Evolutionary conservation across 2,797 vertebrate genomes (phyloP).

Genomic region (Hephaestus fuliginosus): DNA sequence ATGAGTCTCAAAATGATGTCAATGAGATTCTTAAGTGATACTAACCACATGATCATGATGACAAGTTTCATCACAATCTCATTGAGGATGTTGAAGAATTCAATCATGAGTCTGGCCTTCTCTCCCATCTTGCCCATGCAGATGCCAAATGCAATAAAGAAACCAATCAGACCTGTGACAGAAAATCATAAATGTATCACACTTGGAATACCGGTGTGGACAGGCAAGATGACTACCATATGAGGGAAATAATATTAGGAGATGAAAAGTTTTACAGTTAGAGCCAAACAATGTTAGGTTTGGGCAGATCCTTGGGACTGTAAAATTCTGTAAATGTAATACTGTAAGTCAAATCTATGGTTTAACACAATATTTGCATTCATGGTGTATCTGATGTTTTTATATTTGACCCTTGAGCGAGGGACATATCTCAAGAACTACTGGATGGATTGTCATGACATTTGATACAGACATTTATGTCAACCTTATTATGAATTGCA

Average conservation of each 20-base stretch:
- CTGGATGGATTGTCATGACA: not conserved
- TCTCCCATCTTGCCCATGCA: constrained; percentile 99
- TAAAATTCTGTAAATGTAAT: constrained; percentile 16
- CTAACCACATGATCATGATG: constrained; percentile 99
- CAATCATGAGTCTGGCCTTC: constrained; percentile 97
- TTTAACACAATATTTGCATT: not conserved
- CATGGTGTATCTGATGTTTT: not conserved
- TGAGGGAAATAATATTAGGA: constrained; percentile 13
- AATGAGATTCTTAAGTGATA: constrained; percentile 74
- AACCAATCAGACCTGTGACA: constrained; percentile 95
- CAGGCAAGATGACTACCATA: constrained; percentile 36
- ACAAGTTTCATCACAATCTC: constrained; percentile 99
- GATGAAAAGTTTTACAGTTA: constrained; percentile 40
- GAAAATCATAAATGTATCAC: constrained; percentile 67
- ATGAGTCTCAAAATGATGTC: constrained; percentile 64
- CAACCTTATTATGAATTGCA: not conserved
- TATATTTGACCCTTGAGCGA: not conserved
- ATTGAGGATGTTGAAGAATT: constrained; percentile 99
- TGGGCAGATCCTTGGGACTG: not conserved
- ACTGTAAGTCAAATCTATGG: not conserved
- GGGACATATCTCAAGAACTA: not conserved
- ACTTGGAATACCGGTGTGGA: constrained; percentile 37
- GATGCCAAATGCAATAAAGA: constrained; percentile 99
- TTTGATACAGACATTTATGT: not conserved
- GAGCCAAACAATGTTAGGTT: constrained; percentile 1